Base-by-base conservation (phyloP, 2,113 vertebrate species). In the Chitala chitala region DNA sequence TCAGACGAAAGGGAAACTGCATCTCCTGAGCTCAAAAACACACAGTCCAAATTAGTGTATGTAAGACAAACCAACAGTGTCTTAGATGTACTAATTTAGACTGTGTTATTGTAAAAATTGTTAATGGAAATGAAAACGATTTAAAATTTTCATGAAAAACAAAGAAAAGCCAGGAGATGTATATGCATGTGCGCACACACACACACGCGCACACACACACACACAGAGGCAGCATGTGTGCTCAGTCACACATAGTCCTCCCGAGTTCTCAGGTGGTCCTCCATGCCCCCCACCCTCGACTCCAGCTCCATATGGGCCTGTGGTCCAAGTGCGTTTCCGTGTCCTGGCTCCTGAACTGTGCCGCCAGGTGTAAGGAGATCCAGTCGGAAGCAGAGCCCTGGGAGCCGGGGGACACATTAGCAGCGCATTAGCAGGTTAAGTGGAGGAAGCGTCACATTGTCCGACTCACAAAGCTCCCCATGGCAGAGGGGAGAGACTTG, bases 401-500 rank as follows among this genome's bases (percentile, higher is more conserved):
- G 48, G 61, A 54, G 48, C 15, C 61, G 68, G 64, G 53, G 63
- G 73, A 55, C 10, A 55, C 51, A 13, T 68, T 56, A n/a, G 22
- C 40, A 54, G 22, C 38, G 65, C 73, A 75, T 75, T 56, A 55
- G 46, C 51, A 75, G 73, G 73, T 75, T 75, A 68, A 56, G 73
- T 31, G 22, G 22, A 40, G 63, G 63, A 75, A 68, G 36, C 63
- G 5, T 51, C 44, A 50, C 20, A 31, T 31, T 58, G 51, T 53
- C 46, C 10, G 40, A 29, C 24, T 31, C 33, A 10, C 29, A 8
- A 4, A 0, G 26, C 55, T 48, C 10, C 4, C 3, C 3, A 44
- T 48, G 44, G 50, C 17, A n/a, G 22, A 7, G 40, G 61, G 58
- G 40, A 46, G n/a, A 44, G 20, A n/a, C n/a, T n/a, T n/a, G n/a